Percentiles rank a stretch among this genome's conserved stretches.
These are phyloP conservation scores for Acropternis orthonyx DNA, from an alignment of 2,797 vertebrate genomes.

Conservation along the genomic window DNA sequence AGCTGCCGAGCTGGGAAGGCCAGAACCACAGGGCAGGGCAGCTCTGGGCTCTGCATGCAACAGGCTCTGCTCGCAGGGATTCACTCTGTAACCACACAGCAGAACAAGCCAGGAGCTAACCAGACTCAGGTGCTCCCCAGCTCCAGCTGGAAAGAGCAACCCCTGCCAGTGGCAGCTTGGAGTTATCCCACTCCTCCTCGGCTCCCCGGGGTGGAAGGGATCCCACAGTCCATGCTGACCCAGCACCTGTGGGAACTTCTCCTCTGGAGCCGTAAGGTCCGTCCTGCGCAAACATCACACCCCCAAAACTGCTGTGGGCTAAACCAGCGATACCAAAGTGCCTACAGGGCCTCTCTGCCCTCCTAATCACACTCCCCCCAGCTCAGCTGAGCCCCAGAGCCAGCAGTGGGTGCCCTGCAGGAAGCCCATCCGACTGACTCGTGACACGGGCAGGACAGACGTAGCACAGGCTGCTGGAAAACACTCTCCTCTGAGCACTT, in stretches of 20 bases:
- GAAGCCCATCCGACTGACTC: not conserved
- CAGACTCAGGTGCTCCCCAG: not conserved
- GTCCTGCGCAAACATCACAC: not conserved
- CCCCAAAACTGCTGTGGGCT: not conserved
- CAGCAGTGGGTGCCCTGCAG: not conserved
- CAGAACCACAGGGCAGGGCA: not conserved
- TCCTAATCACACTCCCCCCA: not conserved
- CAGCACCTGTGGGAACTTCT: accelerated
- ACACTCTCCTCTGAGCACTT: not conserved
- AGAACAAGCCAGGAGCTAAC: not conserved
- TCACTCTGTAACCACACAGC: not conserved
- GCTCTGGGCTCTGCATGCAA: not conserved
- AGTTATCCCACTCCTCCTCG: accelerated
- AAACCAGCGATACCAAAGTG: accelerated
- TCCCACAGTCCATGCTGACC: accelerated
- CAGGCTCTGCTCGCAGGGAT: not conserved
- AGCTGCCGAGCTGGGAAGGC: conserved; percentile 1
- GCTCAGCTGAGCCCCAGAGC: not conserved
- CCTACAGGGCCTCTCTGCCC: not conserved
- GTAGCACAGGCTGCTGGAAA: not conserved
- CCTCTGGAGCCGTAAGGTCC: not conserved
- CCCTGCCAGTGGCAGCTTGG: not conserved
- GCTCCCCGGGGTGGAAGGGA: not conserved
- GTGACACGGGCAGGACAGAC: not conserved
- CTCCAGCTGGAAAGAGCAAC: not conserved